Base-by-base conservation (phyloP, 2,888 invertebrate species). In the Andrena bicolor region DNA sequence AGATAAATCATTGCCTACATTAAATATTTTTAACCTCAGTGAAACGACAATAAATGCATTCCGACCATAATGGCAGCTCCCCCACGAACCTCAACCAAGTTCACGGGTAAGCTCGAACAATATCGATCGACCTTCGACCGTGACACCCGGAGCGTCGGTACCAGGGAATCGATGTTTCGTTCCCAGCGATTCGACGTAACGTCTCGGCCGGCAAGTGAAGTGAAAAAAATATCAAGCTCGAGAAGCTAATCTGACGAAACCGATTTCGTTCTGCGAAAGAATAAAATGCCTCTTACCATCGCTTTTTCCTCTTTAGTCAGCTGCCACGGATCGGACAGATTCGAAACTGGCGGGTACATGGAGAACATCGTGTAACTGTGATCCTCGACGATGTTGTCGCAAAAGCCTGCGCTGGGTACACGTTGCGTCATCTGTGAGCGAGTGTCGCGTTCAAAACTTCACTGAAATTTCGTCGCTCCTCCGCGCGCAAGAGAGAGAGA, bases 361-460 rank as follows among this genome's bases (percentile, higher is more conserved):
- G 92, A 90, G 76, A 89, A 92, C 90, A 90, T 91, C 51, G 91
- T 91, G 88, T 93, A 93, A 63, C 81, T 87, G 72, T 91, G 90
- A 83, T 93, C 93, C 76, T 93, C 93, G 63, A 89, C 77, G 82
- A 90, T 84, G 73, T 83, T 89, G 82, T 92, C 91, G 88, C 88
- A 92, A 81, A 90, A 90, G 73, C 89, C 90, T 48, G 88, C 88
- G 75, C 88, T 91, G 10, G 93, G 93, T 83, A 93, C 93, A 72
- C 92, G 92, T 89, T 93, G 93, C 90, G 91, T 92, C 92, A 92
- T 92, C 85, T 87, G 84, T 83, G 78, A 64, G 76, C 70, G 61
- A n/a, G 60, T 70, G 63, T 64, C 53, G 65, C 64, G 76, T 72
- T 71, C 64, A 48, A 72, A 80, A 81, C 72, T 81, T 85, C 83